Base-by-base conservation (phyloP, 2,113 vertebrate genomes). In the Tyto alba region DNA sequence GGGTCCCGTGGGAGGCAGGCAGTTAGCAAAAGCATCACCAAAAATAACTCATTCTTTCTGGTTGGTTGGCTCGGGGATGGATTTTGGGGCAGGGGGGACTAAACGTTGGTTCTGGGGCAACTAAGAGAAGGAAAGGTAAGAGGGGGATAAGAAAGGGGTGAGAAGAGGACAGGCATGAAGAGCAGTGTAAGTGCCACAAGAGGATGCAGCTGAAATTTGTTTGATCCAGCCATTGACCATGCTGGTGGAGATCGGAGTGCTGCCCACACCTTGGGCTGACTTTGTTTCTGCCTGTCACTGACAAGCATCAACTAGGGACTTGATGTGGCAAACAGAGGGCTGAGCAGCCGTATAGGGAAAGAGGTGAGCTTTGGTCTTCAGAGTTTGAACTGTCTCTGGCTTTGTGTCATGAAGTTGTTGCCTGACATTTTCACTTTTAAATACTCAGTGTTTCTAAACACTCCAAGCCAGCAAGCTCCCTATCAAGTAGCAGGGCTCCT, bases 51-150 rank as follows among this genome's bases (percentile, higher is more conserved):
- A 14, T 71, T 66, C 47, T 45, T 82, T 74, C 79, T 45, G 30
- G 6, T 16, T 27, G 60, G 13, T 8, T 85, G 50, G 30, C 27
- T 57, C 0, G 0, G 3, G 3, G 47, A 26, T 84, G 55, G 41
- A 55, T 53, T 78, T 80, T 36, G 53, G 91, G 53, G 59, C 30
- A 48, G 59, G 5, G 34, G 12, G 18, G 21, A 59, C 23, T 41
- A 50, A 87, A 71, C 16, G 29, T 20, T 91, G 55, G 25, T 21
- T 83, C 41, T 85, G 38, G n/a, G 45, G 34, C 38, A 89, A 50
- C 19, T 41, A 47, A 43, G 27, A 56, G 32, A 87, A 72, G n/a
- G 63, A 80, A 74, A 82, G 0, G 0, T n/a, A 52, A 41, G 19
- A 56, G 27, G 6, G 2, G 21, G n/a, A 17, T 52, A 45, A 53